Evolutionary conservation across 2,113 vertebrate genomes (phyloP), one percentile per base, ranked within the genome.

Genomic region (Gopherus evgoodei): DNA sequence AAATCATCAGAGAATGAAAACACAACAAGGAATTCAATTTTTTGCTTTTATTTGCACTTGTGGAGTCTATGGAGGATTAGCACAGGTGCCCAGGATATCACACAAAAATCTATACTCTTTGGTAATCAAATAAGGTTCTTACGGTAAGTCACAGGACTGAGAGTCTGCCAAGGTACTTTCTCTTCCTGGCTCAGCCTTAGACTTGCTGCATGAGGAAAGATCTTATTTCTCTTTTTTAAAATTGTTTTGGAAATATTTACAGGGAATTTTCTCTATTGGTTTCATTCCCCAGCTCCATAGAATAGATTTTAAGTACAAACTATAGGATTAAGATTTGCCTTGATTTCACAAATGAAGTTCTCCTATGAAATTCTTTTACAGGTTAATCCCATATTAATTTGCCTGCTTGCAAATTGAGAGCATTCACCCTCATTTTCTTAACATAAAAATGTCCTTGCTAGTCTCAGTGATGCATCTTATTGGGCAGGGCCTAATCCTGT

Each of bases 351-450:
- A 85, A 76, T 79, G 42, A 81, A 92, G 35, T 72, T 75, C 72
- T 84, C 88, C 95, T 88, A 81, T 90, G 21, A 59, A 88, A 88
- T 86, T 90, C 79, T 92, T 89, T 87, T 93, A 80, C 78, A 92
- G 88, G 7, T 86, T 96, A 97, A 96, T 96, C 86, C 75, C 29
- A 11, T 94, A 85, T 92, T 96, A 94, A 95, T 97, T 96, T 97
- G 52, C 54, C 82, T 89, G 35, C 65, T 93, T 95, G 84, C 16
- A 90, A 93, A 96, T 80, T 4, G 72, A 94, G 59, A 56, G 56
- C 59, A 62, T 95, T 96, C 87, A 93, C 83, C 38, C 29, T 96
- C 79, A 96, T 88, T 91, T 82, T 91, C 53, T 95, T 96, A 94
- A 85, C 21, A 42, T 87, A 88, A 95, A 97, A 97, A 95, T 93